phyloP scores from a whole-genome alignment of 1,140 invertebrate species.

The Drosophila sechellia region DNA sequence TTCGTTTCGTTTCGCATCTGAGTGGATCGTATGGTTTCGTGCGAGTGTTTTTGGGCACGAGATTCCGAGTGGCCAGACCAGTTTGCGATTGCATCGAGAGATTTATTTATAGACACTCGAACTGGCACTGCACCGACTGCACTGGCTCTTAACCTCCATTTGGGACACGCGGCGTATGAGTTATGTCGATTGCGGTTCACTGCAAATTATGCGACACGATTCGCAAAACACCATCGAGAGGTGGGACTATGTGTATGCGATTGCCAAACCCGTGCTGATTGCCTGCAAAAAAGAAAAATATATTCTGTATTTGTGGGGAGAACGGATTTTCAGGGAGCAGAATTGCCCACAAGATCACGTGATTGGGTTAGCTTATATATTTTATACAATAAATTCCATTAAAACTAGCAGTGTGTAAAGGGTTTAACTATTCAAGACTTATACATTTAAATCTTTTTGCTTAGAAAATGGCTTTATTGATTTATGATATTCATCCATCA shows the following conservation, averaged over 20 bases:
- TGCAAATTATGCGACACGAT: slow-evolving; percentile 54
- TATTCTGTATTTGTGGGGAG: neutral
- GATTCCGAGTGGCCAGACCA: slow-evolving; percentile 48
- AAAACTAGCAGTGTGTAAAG: no score
- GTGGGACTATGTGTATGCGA: neutral
- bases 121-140: slow-evolving; percentile 46
- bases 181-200: slow-evolving; percentile 66
- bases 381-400: neutral
- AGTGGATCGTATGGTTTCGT: slow-evolving; percentile 14
- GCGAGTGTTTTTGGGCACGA: neutral
- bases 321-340: neutral
- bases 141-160: slow-evolving; percentile 77
- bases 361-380: no score
- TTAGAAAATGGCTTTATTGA: no score
- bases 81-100: slow-evolving; percentile 59
- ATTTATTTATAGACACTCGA: slow-evolving; percentile 75
- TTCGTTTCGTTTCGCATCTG: neutral
- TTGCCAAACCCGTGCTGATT: neutral
- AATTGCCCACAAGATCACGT: neutral
- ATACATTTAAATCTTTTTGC: no score
- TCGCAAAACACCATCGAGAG: slow-evolving; percentile 1
- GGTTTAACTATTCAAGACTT: no score
- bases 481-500: no score
- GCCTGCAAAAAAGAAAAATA: neutral
- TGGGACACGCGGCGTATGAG: slow-evolving; percentile 77